phyloP scores from a whole-genome alignment of 2,797 vertebrate genomes.

The Lepus oiostolus region DNA sequence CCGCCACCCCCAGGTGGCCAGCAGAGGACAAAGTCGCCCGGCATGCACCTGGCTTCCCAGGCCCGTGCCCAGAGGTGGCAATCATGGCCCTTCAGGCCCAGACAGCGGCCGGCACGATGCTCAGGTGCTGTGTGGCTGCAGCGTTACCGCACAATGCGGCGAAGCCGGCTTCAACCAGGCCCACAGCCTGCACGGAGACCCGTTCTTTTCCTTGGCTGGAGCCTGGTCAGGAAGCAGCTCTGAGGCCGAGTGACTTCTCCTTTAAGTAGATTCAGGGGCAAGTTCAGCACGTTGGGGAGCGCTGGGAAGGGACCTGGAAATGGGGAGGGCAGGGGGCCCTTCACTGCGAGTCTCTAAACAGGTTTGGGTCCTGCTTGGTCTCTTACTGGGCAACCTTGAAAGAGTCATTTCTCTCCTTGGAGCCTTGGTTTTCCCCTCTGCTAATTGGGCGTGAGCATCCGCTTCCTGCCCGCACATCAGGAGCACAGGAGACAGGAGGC shows the following conservation, averaged over 20 bases:
- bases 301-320: neutral
- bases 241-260: neutral
- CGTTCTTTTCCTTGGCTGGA: neutral
- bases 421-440: neutral
- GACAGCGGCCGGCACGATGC: neutral
- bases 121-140: too few relatives aligned
- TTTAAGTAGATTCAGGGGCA: neutral
- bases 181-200: neutral
- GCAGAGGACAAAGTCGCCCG: neutral
- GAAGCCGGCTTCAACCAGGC: neutral
- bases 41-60: fast-evolving
- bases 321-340: neutral
- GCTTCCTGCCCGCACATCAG: neutral
- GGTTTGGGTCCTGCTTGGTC: neutral
- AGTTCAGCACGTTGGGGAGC: neutral
- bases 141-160: fast-evolving
- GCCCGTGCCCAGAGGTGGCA: fast-evolving
- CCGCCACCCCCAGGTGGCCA: fast-evolving
- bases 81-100: neutral
- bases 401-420: neutral
- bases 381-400: neutral
- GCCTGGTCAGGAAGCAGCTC: neutral
- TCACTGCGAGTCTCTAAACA: neutral
- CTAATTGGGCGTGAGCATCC: too few relatives aligned
- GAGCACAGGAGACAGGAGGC: neutral